phyloP scores from a whole-genome alignment of 2,797 vertebrate species.

The Saguinus oedipus region DNA sequence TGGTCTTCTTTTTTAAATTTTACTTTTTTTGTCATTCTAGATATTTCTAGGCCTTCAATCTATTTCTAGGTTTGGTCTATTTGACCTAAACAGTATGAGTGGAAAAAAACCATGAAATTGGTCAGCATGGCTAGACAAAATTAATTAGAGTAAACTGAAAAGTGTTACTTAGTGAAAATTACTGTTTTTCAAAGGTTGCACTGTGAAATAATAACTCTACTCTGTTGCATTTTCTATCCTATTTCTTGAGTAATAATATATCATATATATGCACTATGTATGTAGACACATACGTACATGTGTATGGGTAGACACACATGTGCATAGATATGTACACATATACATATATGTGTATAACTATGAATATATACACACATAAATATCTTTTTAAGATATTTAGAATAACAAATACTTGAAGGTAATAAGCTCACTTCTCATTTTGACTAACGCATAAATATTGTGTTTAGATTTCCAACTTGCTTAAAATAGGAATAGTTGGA shows the following conservation, averaged over 20 bases:
- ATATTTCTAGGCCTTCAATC: not conserved
- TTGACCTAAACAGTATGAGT: not conserved
- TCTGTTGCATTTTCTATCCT: not conserved
- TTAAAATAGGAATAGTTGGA: not conserved
- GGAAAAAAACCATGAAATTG: not conserved
- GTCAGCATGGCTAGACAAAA: not conserved
- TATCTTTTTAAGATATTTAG: not conserved
- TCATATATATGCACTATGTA: not conserved
- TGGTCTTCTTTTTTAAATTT: not conserved
- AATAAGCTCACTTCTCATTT: not conserved
- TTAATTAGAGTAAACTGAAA: not conserved
- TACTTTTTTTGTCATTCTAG: not conserved
- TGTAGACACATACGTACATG: not conserved
- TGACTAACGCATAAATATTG: not conserved
- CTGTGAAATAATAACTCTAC: not conserved
- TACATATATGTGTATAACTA: not conserved
- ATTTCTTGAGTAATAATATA: not conserved
- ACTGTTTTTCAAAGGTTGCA: not conserved
- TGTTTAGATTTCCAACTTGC: not conserved
- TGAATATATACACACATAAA: not conserved
- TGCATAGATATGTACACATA: not conserved
- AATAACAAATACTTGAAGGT: not conserved
- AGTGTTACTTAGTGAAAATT: not conserved
- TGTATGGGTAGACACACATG: not conserved
- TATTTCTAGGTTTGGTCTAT: not conserved